Conservation (phyloP, 2,888 invertebrate genomes). For the Ennomos fuscantarius region DNA sequence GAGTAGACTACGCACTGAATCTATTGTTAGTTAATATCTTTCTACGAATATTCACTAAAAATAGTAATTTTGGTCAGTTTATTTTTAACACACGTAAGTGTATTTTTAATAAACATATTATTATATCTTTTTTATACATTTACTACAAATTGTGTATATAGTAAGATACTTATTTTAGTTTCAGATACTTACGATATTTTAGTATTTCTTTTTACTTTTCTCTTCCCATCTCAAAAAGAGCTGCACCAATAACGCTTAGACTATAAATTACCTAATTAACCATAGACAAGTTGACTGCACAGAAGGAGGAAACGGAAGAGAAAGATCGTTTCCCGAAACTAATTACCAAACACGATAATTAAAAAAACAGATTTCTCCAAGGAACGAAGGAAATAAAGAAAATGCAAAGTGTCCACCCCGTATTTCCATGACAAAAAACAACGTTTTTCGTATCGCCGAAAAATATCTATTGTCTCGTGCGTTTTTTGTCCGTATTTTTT, state of each 20-base stretch:
- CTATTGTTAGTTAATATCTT: no score
- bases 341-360: slow-evolving; percentile 85
- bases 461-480: slow-evolving; percentile 81
- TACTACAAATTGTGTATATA: no score
- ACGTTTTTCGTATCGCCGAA: slow-evolving; percentile 76
- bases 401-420: slow-evolving; percentile 82
- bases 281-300: slow-evolving; percentile 74
- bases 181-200: no score
- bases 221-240: slow-evolving; percentile 1
- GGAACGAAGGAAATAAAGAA: slow-evolving; percentile 77
- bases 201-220: background rate
- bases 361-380: slow-evolving; percentile 81
- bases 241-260: slow-evolving; percentile 44
- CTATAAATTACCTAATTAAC: slow-evolving; percentile 81
- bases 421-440: slow-evolving; percentile 80
- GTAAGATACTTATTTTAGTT: no score
- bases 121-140: no score
- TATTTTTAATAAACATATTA: no score
- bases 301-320: slow-evolving; percentile 71
- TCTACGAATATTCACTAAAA: no score
- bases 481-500: slow-evolving; percentile 74
- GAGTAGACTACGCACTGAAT: no score
- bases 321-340: slow-evolving; percentile 81
- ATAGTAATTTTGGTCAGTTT: no score
- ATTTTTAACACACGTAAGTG: no score